A percentile compares a stretch with the other conserved stretches of the same genome.
These are phyloP conservation scores for Tretioscincus oriximinensis DNA, from an alignment of 2,113 vertebrate species.

Conservation along the genomic window DNA sequence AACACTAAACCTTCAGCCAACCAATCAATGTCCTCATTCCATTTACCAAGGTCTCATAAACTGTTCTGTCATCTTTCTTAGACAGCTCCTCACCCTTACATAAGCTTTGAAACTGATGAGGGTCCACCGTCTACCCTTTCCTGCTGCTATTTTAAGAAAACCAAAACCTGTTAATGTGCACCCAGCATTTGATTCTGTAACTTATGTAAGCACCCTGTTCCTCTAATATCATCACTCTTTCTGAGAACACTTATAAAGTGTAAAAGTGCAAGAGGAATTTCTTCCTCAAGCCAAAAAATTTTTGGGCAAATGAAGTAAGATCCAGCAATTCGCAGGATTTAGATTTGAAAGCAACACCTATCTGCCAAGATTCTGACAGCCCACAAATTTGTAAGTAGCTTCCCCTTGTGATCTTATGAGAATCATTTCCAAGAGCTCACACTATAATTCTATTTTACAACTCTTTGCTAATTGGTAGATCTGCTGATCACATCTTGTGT, in stretches of 20 bases:
- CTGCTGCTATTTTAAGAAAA: conserved; percentile 21
- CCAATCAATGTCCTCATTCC: background rate
- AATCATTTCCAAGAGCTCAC: background rate
- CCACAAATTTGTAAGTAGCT: conserved; percentile 33
- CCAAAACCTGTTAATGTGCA: background rate
- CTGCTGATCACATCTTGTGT: no score
- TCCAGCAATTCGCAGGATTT: no score
- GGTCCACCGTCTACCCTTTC: conserved; percentile 3
- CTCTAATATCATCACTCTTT: background rate
- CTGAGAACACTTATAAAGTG: no score
- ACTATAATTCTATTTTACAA: background rate
- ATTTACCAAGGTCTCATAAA: background rate
- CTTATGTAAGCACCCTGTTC: background rate
- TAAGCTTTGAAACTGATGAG: background rate
- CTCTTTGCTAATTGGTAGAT: no score
- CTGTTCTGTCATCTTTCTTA: background rate
- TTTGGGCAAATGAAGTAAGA: no score
- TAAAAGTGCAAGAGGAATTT: no score
- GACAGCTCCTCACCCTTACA: background rate
- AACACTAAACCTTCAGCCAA: background rate
- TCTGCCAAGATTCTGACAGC: background rate
- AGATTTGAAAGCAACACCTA: background rate
- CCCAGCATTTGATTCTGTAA: background rate
- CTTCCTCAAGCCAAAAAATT: no score
- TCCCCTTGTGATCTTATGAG: conserved; percentile 20